These are phyloP conservation scores for Ptilorrhoa leucosticta DNA, from an alignment of 2,113 vertebrate genomes.

Conservation along the genomic window DNA sequence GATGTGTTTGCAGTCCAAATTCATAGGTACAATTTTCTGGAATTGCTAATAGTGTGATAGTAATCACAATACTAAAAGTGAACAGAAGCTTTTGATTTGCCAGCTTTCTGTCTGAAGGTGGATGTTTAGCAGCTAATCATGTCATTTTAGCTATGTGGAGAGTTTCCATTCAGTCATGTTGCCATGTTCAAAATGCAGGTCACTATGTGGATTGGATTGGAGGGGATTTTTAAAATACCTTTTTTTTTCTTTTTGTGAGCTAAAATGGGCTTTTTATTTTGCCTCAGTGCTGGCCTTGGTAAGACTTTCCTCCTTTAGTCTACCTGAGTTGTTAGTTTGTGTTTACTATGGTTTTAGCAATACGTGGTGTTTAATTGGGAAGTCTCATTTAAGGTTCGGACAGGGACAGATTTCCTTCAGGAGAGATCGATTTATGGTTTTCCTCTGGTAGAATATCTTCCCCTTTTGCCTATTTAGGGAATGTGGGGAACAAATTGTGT, in stretches of 20 bases:
- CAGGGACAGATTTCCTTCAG: not conserved
- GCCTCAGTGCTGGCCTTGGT: not conserved
- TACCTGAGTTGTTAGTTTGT: not conserved
- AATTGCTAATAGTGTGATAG: not conserved
- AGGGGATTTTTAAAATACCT: not conserved
- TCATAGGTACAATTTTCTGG: fast-evolving
- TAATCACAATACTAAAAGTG: not conserved
- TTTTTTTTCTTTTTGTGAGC: not conserved
- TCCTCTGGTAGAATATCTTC: not conserved
- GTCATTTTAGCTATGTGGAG: not conserved
- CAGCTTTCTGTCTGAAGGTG: not conserved
- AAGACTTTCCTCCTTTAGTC: not conserved
- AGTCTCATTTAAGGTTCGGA: not conserved
- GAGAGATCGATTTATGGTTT: not conserved
- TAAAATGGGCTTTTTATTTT: not conserved
- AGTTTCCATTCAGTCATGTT: not conserved
- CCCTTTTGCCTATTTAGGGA: not conserved
- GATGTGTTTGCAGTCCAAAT: not conserved
- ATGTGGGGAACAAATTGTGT: conserved; percentile 13
- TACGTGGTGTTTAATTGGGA: not conserved
- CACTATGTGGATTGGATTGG: not conserved
- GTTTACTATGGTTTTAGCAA: not conserved
- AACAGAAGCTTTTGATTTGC: not conserved
- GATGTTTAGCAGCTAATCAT: not conserved
- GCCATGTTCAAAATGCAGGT: not conserved